Evolutionary conservation across 2,113 vertebrate genomes (phyloP), one percentile per base, ranked within the genome.

Genomic region (Malaclemys terrapin): DNA sequence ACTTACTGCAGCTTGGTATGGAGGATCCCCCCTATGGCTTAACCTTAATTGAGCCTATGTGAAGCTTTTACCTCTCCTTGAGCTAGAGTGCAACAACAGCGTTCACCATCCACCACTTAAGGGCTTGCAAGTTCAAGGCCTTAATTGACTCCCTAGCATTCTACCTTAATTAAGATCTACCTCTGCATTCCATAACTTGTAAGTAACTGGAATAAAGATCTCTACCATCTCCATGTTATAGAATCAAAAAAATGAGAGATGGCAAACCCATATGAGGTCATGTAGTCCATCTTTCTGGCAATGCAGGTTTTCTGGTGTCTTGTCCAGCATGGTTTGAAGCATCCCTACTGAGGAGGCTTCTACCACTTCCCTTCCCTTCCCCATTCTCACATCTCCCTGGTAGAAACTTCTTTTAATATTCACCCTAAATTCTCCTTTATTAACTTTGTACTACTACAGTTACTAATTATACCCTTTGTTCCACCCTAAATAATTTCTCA

Each of bases 351-450:
- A 2, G 54, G 29, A 85, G 3, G 53, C 4, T 69, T 69, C 85
- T 89, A 82, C 89, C 45, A 29, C 24, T 87, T 88, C 82, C 52
- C 8, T 19, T 29, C 57, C 92, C 93, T 69, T 88, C 49, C 56
- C 10, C 29, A 80, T 84, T 50, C 29, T 16, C 25, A 27, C 1
- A 59, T 57, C 24, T 49, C 12, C 56, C 4, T 25, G 45, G 4
- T 13, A 57, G 59, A 2, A 88, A 76, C 29, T 72, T 91, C 42
- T 84, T 62, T 87, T 75, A 54, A 49, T n/a, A 24, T 54, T 76
- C 16, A 84, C 79, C 4, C 16, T 80, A 53, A 27, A 0, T n/a
- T 7, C 78, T 86, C 22, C n/a, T 24, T 83, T 19, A 45, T 75
- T 81, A 45, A 6, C 65, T 95, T 54, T 78, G 20, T 54, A 49